phyloP scores from a whole-genome alignment of 2,888 invertebrate species.

The Strigamia crassipes region DNA sequence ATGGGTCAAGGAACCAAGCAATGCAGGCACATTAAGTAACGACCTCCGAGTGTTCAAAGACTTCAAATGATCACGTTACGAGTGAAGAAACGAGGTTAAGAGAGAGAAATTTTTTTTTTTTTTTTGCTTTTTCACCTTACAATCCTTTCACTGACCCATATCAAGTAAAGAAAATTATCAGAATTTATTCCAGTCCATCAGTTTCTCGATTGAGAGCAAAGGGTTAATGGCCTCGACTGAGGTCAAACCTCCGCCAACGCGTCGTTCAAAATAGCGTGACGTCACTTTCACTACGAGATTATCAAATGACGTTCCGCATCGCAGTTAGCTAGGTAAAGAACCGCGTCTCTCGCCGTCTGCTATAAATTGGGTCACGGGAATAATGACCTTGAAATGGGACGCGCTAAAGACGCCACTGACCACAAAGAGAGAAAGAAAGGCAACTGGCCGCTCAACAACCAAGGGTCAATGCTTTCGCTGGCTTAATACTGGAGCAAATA shows the following conservation, averaged over 20 bases:
- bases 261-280: conserved; percentile 12
- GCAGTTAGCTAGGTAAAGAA: conserved; percentile 10
- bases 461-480: conserved; percentile 33
- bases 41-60: conserved; percentile 28
- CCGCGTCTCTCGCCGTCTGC: conserved; percentile 43
- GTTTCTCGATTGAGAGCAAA: conserved; percentile 25
- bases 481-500: neutral
- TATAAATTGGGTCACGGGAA: conserved; percentile 43
- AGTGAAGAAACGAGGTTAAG: conserved; percentile 27
- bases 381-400: conserved; percentile 45
- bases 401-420: conserved; percentile 40
- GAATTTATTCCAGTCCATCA: conserved; percentile 27
- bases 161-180: conserved; percentile 24
- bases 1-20: conserved; percentile 43
- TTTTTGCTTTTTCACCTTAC: conserved; percentile 5
- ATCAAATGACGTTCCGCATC: conserved; percentile 33
- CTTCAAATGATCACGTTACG: conserved; percentile 17
- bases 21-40: conserved; percentile 31
- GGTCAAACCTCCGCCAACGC: conserved; percentile 36
- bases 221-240: conserved; percentile 32
- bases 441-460: conserved; percentile 15
- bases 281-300: conserved; percentile 27
- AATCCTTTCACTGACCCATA: conserved; percentile 33
- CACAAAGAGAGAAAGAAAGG: conserved; percentile 39
- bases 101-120: neutral